phyloP scores from a whole-genome alignment of 2,113 vertebrate genomes.

The Scartelaos histophorus region DNA sequence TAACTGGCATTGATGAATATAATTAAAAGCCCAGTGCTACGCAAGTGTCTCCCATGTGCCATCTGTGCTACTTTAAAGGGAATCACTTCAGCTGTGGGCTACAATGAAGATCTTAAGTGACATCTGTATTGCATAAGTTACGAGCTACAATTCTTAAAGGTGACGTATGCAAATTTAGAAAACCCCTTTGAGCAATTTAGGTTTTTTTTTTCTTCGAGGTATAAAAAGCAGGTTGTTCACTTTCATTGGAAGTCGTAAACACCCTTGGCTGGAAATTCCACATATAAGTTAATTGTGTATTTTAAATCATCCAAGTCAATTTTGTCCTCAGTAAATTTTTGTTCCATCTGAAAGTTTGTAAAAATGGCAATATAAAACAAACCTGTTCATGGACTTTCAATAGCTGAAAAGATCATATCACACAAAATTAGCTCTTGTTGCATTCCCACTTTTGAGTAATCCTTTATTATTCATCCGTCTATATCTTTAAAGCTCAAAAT shows the following conservation, averaged over 20 bases:
- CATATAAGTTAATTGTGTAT: not conserved
- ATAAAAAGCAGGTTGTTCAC: not conserved
- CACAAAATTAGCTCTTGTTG: too few relatives aligned
- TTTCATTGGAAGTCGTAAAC: not conserved
- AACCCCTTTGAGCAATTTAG: not conserved
- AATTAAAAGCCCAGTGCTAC: conserved; percentile 7
- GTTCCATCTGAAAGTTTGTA: too few relatives aligned
- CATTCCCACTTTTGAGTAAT: too few relatives aligned
- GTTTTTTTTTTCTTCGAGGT: not conserved
- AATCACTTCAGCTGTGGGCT: not conserved
- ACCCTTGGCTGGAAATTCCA: not conserved
- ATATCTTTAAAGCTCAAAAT: too few relatives aligned
- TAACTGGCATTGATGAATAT: conserved; percentile 18
- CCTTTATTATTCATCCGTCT: too few relatives aligned
- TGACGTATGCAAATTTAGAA: not conserved
- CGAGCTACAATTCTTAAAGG: not conserved
- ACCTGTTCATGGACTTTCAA: too few relatives aligned
- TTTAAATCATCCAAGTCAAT: too few relatives aligned
- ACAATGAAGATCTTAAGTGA: not conserved
- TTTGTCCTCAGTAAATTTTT: too few relatives aligned
- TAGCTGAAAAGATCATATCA: too few relatives aligned
- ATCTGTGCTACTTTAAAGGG: not conserved
- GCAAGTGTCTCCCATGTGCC: not conserved
- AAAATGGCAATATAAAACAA: too few relatives aligned
- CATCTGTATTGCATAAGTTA: not conserved